Evolutionary conservation across 2,113 vertebrate species (phyloP), one percentile per base, ranked within the genome.

Genomic region (Rhegmatorhina hoffmannsi): DNA sequence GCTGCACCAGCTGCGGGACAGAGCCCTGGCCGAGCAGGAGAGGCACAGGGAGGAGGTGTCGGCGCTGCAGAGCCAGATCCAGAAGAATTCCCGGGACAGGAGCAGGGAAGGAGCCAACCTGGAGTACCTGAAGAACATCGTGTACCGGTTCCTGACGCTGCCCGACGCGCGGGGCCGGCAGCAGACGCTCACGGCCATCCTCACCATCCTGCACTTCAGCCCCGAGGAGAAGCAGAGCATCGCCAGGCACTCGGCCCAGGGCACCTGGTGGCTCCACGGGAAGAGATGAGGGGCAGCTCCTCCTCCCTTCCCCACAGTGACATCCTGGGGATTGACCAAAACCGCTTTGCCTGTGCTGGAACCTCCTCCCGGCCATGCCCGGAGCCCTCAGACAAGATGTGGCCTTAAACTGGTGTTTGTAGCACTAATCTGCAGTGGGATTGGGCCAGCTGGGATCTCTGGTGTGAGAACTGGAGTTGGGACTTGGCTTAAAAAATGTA

Each of bases 71-170:
- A 96, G 29, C 2, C 95, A 97, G 38, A 95, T 99, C 0, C 98
- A 99, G 86, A 99, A 99, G 92, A 97, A 76, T 28, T 69, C 84
- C 34, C 82, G 99, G 6, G 99, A 99, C 55, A 98, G 91, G 95
- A 98, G 98, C 94, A 94, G 99, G 8, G 99, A 99, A 23, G 99
- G 99, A 1, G 98, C 99, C 97, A 99, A 99, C 97, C 94, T 99
- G 96, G 99, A 99, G 79, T 99, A 99, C 96, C 98, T 99, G 80
- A 99, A 99, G 93, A 99, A 99, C 88, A 97, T 99, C 12, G 97
- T 99, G 85, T 99, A 97, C 82, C 97, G 98, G 38, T 99, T 99
- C 84, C 96, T 99, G 76, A 99, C 99, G 0, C 97, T 99, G 95
- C 98, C 98, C 0, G 99, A 99, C 58, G 40, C 95, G 5, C 97